Conservation (phyloP, 2,797 vertebrate genomes). For the Mycteria americana region DNA sequence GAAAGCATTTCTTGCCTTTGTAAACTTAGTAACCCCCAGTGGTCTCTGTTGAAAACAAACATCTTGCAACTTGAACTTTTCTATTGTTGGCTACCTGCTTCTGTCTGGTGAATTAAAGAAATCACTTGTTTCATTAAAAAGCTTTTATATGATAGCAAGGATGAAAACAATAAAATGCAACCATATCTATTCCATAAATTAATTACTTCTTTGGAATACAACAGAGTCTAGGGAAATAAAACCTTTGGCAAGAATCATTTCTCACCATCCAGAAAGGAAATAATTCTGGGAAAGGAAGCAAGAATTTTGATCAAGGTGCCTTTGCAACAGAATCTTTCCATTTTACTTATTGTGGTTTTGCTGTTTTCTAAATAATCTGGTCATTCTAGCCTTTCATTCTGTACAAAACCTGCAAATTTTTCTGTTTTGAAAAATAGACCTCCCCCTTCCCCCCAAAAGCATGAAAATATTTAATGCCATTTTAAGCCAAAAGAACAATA, state of each 20-base stretch:
- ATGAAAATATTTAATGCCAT: neutral
- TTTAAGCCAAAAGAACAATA: fast-evolving
- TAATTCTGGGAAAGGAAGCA: neutral
- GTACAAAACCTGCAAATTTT: neutral
- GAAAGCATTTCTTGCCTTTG: neutral
- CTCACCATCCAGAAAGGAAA: neutral
- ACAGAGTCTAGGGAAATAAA: neutral
- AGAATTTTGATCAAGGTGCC: neutral
- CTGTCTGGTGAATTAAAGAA: neutral
- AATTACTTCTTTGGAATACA: neutral
- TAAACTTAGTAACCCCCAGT: neutral
- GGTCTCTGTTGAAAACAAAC: neutral
- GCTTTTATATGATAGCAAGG: neutral
- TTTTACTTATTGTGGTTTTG: neutral
- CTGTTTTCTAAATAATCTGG: neutral
- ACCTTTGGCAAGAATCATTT: neutral
- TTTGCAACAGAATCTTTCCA: neutral
- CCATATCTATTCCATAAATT: neutral
- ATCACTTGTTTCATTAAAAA: neutral
- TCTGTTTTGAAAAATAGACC: neutral
- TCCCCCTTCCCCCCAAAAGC: fast-evolving
- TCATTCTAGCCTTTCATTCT: neutral
- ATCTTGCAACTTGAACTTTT: neutral
- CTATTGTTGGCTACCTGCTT: neutral
- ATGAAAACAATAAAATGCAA: neutral